Evolutionary conservation across 2,797 vertebrate genomes (phyloP).

Genomic region (Petrocephalus sullivani): DNA sequence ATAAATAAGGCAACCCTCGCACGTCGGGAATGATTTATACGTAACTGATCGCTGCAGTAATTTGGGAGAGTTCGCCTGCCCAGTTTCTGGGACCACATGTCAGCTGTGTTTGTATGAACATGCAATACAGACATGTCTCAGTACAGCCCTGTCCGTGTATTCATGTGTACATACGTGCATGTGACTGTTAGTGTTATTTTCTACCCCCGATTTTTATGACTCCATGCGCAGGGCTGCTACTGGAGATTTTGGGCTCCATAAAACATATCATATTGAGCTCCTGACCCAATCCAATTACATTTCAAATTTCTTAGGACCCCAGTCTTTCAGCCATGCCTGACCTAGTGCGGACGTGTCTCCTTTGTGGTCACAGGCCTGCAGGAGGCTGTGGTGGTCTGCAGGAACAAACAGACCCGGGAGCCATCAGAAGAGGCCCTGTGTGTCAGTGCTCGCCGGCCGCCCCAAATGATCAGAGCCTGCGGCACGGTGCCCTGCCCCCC

Average conservation of each 20-base stretch:
- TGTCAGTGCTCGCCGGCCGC: constrained; percentile 74
- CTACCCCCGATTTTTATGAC: not conserved
- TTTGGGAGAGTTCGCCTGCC: not conserved
- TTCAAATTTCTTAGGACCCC: not conserved
- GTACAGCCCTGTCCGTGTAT: not conserved
- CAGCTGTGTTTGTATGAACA: not conserved
- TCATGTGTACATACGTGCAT: not conserved
- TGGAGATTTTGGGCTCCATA: not conserved
- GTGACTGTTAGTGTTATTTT: constrained; percentile 19
- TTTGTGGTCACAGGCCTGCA: constrained; percentile 73
- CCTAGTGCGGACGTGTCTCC: not conserved
- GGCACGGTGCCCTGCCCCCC: constrained; percentile 80
- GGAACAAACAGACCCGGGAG: constrained; percentile 89
- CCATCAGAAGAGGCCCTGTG: constrained; percentile 70
- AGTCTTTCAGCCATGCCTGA: not conserved
- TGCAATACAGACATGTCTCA: not conserved
- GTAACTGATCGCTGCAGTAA: not conserved
- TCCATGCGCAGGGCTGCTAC: not conserved
- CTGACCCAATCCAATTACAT: not conserved
- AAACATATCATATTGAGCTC: not conserved
- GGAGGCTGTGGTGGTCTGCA: constrained; percentile 86
- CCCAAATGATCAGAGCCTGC: constrained; percentile 79
- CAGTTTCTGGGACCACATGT: not conserved
- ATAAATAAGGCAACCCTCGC: constrained; percentile 17
- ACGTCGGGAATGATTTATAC: not conserved